Conservation (phyloP, 2,797 vertebrate genomes). For the Melanotaenia nigrans region DNA sequence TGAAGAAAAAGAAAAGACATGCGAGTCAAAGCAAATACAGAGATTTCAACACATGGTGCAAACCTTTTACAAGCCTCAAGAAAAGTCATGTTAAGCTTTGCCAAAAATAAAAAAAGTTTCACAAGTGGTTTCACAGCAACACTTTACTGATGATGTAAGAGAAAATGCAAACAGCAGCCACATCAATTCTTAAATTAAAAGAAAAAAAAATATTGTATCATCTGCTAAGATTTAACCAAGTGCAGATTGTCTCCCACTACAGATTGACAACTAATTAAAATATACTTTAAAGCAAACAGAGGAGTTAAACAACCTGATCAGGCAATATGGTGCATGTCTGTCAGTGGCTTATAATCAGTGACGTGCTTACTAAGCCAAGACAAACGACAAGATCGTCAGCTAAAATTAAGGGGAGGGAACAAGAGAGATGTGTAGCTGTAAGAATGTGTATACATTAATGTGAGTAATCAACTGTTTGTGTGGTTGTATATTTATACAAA, state of each 20-base stretch:
- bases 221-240: neutral
- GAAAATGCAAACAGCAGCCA: too few species aligned
- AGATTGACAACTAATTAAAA: neutral
- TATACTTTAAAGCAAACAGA: neutral
- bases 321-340: neutral
- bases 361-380: neutral
- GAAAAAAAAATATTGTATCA: too few species aligned
- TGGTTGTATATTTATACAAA: conserved; percentile 34
- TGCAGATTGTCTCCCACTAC: neutral
- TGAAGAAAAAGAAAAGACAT: too few species aligned
- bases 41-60: too few species aligned
- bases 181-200: too few species aligned
- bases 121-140: too few species aligned
- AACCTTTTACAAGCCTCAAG: too few species aligned
- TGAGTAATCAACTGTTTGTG: conserved; percentile 8
- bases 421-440: conserved; percentile 7
- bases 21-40: too few species aligned
- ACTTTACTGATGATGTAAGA: too few species aligned
- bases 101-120: too few species aligned
- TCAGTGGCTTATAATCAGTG: neutral
- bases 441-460: conserved; percentile 16
- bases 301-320: neutral
- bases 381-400: neutral
- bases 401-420: neutral
- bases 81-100: too few species aligned